These are phyloP conservation scores for Cyprinodon brontotheroides DNA, from an alignment of 2,113 vertebrate genomes.

Conservation along the genomic window DNA sequence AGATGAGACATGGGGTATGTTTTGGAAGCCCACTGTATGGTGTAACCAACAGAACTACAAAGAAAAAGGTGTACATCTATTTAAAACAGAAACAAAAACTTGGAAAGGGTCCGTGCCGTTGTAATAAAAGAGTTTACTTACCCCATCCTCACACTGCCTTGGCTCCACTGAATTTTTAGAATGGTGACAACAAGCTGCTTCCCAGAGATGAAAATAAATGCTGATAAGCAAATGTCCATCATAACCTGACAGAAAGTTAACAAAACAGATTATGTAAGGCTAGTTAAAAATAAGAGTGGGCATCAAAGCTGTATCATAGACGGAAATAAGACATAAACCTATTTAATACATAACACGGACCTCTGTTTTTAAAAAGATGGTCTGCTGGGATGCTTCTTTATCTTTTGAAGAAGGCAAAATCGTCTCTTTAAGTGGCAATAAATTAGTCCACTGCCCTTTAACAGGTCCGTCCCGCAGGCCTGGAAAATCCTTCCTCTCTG, in stretches of 20 bases:
- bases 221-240: slow-evolving; percentile 87
- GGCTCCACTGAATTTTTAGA: slow-evolving; percentile 86
- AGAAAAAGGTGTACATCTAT: not conserved
- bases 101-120: not conserved
- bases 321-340: slow-evolving; percentile 7
- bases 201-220: slow-evolving; percentile 85
- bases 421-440: slow-evolving; percentile 76
- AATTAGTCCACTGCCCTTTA: slow-evolving; percentile 84
- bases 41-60: slow-evolving; percentile 79
- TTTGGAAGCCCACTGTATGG: slow-evolving; percentile 83
- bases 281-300: not conserved
- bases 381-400: slow-evolving; percentile 86
- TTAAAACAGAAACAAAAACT: not conserved
- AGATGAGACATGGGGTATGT: slow-evolving; percentile 79
- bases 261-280: not conserved
- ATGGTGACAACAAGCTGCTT: slow-evolving; percentile 82
- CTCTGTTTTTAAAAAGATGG: slow-evolving; percentile 86
- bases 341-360: slow-evolving; percentile 61
- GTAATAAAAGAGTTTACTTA: slow-evolving; percentile 54
- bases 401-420: slow-evolving; percentile 83
- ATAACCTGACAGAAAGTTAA: slow-evolving; percentile 73
- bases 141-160: slow-evolving; percentile 76
- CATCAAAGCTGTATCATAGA: not conserved
- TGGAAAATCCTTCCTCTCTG: slow-evolving; percentile 63
- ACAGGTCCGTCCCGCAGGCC: slow-evolving; percentile 65